Conservation (phyloP, 2,888 invertebrate species). For the Cotesia congregata region DNA sequence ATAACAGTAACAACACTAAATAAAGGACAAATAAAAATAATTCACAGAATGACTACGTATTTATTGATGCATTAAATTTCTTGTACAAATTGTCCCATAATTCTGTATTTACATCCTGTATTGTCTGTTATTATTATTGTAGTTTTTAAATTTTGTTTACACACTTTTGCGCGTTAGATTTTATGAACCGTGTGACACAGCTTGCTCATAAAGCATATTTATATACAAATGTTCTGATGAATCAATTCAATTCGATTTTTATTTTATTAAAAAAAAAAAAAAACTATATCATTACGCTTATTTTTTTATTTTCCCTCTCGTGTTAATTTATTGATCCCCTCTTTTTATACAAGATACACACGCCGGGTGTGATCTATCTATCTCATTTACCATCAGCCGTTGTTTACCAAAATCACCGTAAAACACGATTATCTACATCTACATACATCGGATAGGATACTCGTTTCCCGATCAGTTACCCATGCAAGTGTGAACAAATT, state of each 20-base stretch:
- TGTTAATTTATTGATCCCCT: background rate
- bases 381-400: conserved; percentile 5
- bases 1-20: background rate
- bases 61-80: background rate
- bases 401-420: conserved; percentile 55
- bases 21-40: background rate
- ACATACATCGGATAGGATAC: background rate
- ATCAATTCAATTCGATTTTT: background rate
- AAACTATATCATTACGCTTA: background rate
- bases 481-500: conserved; percentile 18
- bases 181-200: background rate
- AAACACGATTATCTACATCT: conserved; percentile 51
- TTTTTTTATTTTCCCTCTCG: background rate
- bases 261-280: background rate
- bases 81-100: background rate
- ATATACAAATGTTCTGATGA: background rate
- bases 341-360: background rate
- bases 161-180: background rate
- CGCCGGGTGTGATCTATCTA: background rate
- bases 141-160: background rate
- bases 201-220: background rate
- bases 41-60: background rate
- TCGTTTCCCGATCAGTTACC: conserved; percentile 13
- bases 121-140: background rate
- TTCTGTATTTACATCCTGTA: background rate